phyloP scores from a whole-genome alignment of 2,113 vertebrate species.

The Brachypodius melanocephalos region DNA sequence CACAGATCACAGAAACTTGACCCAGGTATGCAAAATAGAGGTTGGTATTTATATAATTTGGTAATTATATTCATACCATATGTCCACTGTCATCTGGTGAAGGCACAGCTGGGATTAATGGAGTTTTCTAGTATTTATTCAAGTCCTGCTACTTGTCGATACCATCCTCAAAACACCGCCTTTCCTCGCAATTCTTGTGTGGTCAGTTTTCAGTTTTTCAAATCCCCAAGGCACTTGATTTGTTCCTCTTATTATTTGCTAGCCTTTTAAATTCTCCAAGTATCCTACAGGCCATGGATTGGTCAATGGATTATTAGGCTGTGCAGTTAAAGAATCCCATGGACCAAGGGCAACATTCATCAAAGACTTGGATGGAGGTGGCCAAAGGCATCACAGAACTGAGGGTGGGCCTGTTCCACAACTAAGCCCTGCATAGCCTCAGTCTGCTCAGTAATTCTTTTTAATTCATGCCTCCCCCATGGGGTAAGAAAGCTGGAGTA shows the following conservation, averaged over 20 bases:
- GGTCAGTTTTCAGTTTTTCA: neutral
- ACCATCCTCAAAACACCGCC: neutral
- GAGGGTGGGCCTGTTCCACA: slow-evolving; percentile 56
- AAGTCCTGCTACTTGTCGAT: neutral
- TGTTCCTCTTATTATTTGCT: neutral
- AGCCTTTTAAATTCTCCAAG: neutral
- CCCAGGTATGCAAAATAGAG: neutral
- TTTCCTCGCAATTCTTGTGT: neutral
- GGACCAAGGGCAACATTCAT: slow-evolving; percentile 1
- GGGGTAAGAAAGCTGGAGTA: slow-evolving; percentile 44
- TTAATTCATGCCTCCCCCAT: slow-evolving; percentile 18
- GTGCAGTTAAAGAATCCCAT: neutral
- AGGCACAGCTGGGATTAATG: neutral
- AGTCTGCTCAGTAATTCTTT: slow-evolving; percentile 44
- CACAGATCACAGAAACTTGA: neutral
- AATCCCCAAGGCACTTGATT: neutral
- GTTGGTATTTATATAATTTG: neutral
- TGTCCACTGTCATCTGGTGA: neutral
- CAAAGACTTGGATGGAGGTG: slow-evolving; percentile 34
- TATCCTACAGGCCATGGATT: neutral
- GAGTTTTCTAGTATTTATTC: neutral
- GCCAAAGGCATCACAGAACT: slow-evolving; percentile 42
- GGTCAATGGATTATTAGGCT: neutral
- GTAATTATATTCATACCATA: neutral
- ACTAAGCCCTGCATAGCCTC: slow-evolving; percentile 28